Percentiles rank a stretch among this genome's conserved stretches.
These are phyloP conservation scores for Poecilobothrus nobilitatus DNA, from an alignment of 2,888 invertebrate genomes.

Conservation along the genomic window DNA sequence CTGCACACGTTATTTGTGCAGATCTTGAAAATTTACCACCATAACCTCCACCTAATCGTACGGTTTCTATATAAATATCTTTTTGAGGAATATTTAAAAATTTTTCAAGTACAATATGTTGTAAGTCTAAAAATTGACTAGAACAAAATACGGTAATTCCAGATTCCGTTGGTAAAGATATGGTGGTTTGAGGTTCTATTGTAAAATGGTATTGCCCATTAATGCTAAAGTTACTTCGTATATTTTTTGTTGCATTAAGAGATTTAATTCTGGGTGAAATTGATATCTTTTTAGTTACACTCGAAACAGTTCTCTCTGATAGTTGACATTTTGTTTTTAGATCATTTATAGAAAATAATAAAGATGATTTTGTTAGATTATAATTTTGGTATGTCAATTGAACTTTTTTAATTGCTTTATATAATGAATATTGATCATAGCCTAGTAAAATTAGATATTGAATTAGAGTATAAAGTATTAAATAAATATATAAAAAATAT, in stretches of 20 bases:
- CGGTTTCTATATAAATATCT: conserved; percentile 27
- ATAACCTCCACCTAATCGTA: conserved; percentile 60
- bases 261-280: conserved; percentile 30
- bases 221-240: not conserved
- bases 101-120: conserved; percentile 48
- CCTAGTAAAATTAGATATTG: not conserved
- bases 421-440: not conserved
- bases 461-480: no score
- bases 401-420: conserved; percentile 47
- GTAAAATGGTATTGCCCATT: conserved; percentile 58
- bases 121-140: conserved; percentile 53
- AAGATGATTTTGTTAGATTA: conserved; percentile 25
- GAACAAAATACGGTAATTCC: conserved; percentile 55
- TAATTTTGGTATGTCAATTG: conserved; percentile 44
- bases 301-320: not conserved
- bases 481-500: conserved; percentile 25
- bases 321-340: not conserved
- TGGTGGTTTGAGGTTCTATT: conserved; percentile 58
- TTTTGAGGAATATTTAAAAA: conserved; percentile 48
- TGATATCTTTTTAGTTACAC: not conserved
- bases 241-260: conserved; percentile 47
- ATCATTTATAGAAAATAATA: not conserved
- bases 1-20: conserved; percentile 50
- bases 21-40: conserved; percentile 62
- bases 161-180: conserved; percentile 56